Base-by-base conservation (phyloP, 2,113 vertebrate species). In the Forbesichthys papilliferus region DNA sequence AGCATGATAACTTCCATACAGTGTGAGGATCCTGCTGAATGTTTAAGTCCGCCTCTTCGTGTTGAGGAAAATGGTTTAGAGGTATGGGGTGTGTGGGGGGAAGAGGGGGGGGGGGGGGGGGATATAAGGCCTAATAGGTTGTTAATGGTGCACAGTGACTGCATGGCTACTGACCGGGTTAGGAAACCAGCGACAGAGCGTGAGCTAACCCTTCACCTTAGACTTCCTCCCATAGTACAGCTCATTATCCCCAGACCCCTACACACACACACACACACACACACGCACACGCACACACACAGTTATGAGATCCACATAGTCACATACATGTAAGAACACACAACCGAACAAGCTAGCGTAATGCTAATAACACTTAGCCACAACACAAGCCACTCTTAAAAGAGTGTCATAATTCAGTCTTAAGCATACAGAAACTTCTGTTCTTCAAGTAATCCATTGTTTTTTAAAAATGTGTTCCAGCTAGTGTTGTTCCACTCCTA, bases 131-230 rank as follows among this genome's bases (percentile, higher is more conserved):
- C 64, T 69, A 71, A 80, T 73, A 72, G 67, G 14, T 82, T 85
- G 42, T 86, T 85, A 71, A 88, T 89, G 86, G 69, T 48, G 78
- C 81, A 75, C 52, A 9, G 62, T 69, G 13, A 64, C 74, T 77
- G 66, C 73, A 59, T 42, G 80, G 77, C 78, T 34, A 68, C 61
- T 62, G 83, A 86, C 64, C 73, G 55, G 78, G 67, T 55, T 79
- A 73, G 85, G 85, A 87, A 88, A 76, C 73, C 65, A 81, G 73
- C 78, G 76, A 75, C 84, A 85, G 6, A 85, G 63, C 80, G 9
- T 87, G 59, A 60, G 9, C 20, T 81, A 71, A 42, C 18, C 48
- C 14, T 78, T 42, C 79, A 78, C 59, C 51, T 66, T 3, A 47
- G 73, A 81, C 66, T 61, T 85, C 80, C 87, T 48, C 27, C 61